phyloP scores from a whole-genome alignment of 2,113 vertebrate species.

The Gavialis gangeticus region DNA sequence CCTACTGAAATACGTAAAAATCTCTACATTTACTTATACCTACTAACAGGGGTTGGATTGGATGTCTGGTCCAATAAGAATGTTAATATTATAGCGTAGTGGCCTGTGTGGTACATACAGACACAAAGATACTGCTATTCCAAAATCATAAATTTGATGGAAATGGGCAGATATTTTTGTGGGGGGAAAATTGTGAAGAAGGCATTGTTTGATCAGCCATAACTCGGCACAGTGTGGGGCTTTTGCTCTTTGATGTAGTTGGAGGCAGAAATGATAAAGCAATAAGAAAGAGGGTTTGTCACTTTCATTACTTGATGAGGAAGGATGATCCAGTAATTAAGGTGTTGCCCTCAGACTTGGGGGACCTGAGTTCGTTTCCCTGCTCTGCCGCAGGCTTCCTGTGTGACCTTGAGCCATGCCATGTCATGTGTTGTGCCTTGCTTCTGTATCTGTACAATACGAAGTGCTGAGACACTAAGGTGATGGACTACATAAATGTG shows the following conservation, averaged over 20 bases:
- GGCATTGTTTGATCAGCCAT: no score
- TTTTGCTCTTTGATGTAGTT: no score
- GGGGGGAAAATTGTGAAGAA: no score
- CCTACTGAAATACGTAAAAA: not conserved
- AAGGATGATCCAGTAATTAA: not conserved
- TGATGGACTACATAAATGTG: not conserved
- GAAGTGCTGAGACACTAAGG: not conserved
- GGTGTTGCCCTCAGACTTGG: not conserved
- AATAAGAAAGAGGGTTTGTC: not conserved
- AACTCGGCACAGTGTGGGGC: no score
- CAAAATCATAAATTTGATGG: not conserved
- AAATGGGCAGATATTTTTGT: not conserved
- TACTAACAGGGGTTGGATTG: not conserved
- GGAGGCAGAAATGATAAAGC: not conserved
- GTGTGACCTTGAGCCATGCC: not conserved
- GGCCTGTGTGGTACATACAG: not conserved
- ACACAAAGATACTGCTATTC: not conserved
- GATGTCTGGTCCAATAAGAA: not conserved
- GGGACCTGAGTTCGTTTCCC: not conserved
- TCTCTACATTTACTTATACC: not conserved
- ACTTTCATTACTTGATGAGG: not conserved
- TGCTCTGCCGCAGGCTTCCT: not conserved
- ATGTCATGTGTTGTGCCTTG: not conserved
- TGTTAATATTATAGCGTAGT: not conserved
- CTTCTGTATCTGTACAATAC: not conserved